Evolutionary conservation across 92 coral and sea anemone genomes (phyloP), one percentile per base, ranked within the genome.

Genomic region (Anthopleura xanthogrammica): DNA sequence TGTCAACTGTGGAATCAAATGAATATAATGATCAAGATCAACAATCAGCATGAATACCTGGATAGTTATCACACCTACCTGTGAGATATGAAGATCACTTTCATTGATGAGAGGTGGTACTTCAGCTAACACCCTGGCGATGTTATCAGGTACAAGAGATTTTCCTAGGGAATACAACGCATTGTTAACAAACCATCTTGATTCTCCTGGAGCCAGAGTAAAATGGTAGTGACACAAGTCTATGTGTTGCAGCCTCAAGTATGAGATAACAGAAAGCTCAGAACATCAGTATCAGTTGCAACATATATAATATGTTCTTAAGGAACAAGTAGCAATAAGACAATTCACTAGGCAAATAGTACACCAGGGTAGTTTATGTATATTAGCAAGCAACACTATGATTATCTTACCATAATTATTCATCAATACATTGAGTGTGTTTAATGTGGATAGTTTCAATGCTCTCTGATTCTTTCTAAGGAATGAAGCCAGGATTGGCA

Each of bases 381-480:
- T 79, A 52, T n/a, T 17, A 56, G 41, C 58, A 16, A 4, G n/a
- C 71, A 95, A 77, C 2, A 95, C 98, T 73, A 94, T 94, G 16
- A 90, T 85, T 57, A 94, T 95, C 91, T 66, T 68, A 96, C 99
- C 98, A 80, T 96, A 96, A 76, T 88, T 96, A n/a, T 93, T 90
- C 66, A 96, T 92, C 46, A 96, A 90, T 54, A 95, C 97, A 85
- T 96, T 93, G 77, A 96, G 86, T 6, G 99, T 93, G 16, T 95
- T 93, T 12, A 96, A 83, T 0, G 99, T 96, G 0, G 99, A 86
- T 57, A 96, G 74, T 85, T 96, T 96, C 46, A 96, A 87, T 3
- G 99, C 97, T 77, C 99, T 88, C 64, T 96, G 99, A 82, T 96
- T 96, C 85, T 96, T 96, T 86, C 99, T 92, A 52, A 96, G 89